Base-by-base conservation (phyloP, 2,113 vertebrate genomes). In the Mungos mungo region DNA sequence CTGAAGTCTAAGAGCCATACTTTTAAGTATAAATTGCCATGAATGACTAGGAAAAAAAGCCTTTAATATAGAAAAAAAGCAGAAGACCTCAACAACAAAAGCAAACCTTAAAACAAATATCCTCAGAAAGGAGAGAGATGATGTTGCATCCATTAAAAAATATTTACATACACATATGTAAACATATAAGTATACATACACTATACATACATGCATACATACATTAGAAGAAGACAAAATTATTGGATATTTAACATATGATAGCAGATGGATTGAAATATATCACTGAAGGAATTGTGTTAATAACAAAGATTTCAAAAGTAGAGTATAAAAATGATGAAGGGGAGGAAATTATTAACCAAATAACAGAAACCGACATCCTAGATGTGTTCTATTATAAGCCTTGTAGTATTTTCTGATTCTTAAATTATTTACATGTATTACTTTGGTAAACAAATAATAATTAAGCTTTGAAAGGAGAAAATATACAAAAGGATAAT, bases 371-470 rank as follows among this genome's bases (percentile, higher is more conserved):
- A 29, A 66, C 65, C 94, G 31, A 18, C 72, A 29, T 77, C 74
- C 19, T 27, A 89, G 23, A 54, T 81, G 6, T 66, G 27, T 66
- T 76, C 50, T 23, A 19, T 60, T 89, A 38, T 83, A 94, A 79
- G 27, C 41, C 21, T 81, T 77, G 4, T 47, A n/a, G 41, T 94
- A 71, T 82, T 69, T 95, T 90, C 80, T 93, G 14, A 79, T 74
- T 95, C 65, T 95, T 79, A 69, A 93, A 38, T 57, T 92, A 80
- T 90, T 88, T 71, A 25, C 10, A 29, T 68, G 6, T 71, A 88
- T 90, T 87, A 83, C 60, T 88, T 82, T 93, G 33, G 45, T 45
- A 60, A 92, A 74, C 13, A 97, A 89, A 74, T 89, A 86, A 63
- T 57, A 83, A 83, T 90, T 88, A 90, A 84, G 29, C 38, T 84